These are phyloP conservation scores for Balaeniceps rex DNA, from an alignment of 2,113 vertebrate species.

Conservation along the genomic window DNA sequence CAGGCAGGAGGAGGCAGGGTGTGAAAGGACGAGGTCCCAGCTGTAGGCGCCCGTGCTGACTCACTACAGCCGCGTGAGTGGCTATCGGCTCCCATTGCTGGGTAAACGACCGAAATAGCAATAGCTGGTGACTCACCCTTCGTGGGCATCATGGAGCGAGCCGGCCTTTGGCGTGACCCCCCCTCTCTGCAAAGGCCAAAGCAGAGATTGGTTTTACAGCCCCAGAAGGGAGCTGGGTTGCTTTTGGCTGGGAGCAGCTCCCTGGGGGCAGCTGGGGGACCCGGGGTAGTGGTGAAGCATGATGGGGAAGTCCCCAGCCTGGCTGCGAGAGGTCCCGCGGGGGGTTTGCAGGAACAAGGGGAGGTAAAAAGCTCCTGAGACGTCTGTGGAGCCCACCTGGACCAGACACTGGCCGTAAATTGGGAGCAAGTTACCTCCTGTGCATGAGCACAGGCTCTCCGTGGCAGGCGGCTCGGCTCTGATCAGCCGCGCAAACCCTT, in stretches of 20 bases:
- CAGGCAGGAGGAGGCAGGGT: not conserved
- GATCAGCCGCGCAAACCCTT: not conserved
- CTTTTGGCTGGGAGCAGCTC: not conserved
- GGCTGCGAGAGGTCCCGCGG: not conserved
- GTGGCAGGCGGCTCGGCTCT: accelerated
- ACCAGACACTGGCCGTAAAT: not conserved
- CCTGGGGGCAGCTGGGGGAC: not conserved
- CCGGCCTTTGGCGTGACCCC: accelerated
- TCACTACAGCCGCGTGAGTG: accelerated
- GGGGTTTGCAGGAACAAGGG: not conserved
- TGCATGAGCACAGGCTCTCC: not conserved
- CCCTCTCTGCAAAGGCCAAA: not conserved
- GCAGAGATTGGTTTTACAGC: not conserved
- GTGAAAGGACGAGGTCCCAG: not conserved
- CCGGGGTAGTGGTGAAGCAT: accelerated
- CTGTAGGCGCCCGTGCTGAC: not conserved
- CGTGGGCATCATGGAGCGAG: not conserved
- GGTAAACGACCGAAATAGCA: not conserved
- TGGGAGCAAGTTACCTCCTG: not conserved
- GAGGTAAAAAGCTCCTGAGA: not conserved
- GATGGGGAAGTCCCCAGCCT: not conserved
- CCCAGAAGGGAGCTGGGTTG: not conserved
- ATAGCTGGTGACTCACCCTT: not conserved
- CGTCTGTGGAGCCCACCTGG: not conserved
- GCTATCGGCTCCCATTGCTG: accelerated